These are phyloP conservation scores for Oreortyx pictus DNA, from an alignment of 2,797 vertebrate species.

Conservation along the genomic window DNA sequence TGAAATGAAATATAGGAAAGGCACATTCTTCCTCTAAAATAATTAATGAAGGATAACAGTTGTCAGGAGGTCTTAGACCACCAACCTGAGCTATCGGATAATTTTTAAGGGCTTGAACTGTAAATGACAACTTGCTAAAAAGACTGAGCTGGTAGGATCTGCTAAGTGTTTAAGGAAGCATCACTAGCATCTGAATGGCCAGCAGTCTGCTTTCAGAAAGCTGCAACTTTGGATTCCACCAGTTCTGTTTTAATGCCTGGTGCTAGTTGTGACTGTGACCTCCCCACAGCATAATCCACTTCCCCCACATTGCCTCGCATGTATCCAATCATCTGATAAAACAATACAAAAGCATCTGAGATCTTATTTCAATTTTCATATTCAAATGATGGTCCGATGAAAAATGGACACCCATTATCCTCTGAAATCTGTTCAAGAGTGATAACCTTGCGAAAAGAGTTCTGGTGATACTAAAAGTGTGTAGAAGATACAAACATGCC, in stretches of 20 bases:
- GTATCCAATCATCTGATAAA: background rate
- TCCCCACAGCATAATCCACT: background rate
- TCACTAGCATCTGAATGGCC: background rate
- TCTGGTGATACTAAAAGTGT: fast-evolving
- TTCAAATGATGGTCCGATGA: background rate
- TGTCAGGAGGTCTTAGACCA: background rate
- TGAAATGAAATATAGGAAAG: background rate
- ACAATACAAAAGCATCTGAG: background rate
- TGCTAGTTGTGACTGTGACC: background rate
- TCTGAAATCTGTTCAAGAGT: background rate
- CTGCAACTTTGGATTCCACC: background rate
- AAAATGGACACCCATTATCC: background rate
- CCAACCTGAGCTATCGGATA: background rate
- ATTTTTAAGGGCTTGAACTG: background rate
- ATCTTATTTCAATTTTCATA: background rate
- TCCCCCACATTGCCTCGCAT: background rate
- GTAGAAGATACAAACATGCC: background rate
- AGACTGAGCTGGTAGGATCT: background rate
- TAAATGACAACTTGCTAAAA: background rate
- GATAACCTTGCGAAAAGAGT: background rate
- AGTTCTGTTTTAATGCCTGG: background rate
- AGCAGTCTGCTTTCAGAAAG: background rate
- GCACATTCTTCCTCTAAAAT: background rate
- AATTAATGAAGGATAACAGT: background rate
- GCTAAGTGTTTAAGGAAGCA: background rate